Evolutionary conservation across 2,113 vertebrate genomes (phyloP).

Genomic region (Platysternon megacephalum): DNA sequence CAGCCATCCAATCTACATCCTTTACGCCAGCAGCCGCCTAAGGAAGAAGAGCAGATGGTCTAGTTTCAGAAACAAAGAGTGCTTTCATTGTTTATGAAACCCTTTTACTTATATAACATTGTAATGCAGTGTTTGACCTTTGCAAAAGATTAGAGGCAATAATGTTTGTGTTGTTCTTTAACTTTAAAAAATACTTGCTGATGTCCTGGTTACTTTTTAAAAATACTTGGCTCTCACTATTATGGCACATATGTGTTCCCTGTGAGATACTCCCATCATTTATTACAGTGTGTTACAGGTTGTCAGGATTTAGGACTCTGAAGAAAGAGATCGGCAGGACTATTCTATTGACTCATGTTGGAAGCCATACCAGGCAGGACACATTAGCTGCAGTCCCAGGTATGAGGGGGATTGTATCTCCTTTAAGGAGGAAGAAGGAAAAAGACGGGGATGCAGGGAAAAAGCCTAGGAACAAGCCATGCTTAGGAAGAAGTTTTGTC

Average conservation of each 20-base stretch:
- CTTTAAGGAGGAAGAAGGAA: not conserved
- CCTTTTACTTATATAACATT: conserved; percentile 16
- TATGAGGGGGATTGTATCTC: not conserved
- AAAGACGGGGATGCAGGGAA: not conserved
- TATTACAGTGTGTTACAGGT: not conserved
- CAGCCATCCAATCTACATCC: conserved; percentile 37
- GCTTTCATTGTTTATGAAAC: conserved; percentile 12
- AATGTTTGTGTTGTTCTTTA: not conserved
- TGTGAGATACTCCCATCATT: not conserved
- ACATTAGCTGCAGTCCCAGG: not conserved
- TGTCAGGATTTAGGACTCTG: not conserved
- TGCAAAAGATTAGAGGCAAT: conserved; percentile 10
- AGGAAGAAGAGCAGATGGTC: conserved; percentile 15
- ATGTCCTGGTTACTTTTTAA: not conserved
- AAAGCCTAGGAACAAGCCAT: not conserved
- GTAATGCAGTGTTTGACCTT: conserved; percentile 6
- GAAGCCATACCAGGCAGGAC: not conserved
- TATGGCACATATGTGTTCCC: not conserved
- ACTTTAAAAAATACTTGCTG: not conserved
- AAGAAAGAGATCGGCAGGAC: not conserved
- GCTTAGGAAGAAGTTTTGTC: not conserved
- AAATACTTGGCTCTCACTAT: not conserved
- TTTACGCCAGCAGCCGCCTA: not conserved
- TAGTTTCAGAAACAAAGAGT: conserved; percentile 23
- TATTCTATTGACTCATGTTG: not conserved